A percentile compares a stretch with the other conserved stretches of the same genome.
Evolutionary conservation across 2,113 vertebrate species (phyloP).

Genomic region (Colistium nudipinnis): DNA sequence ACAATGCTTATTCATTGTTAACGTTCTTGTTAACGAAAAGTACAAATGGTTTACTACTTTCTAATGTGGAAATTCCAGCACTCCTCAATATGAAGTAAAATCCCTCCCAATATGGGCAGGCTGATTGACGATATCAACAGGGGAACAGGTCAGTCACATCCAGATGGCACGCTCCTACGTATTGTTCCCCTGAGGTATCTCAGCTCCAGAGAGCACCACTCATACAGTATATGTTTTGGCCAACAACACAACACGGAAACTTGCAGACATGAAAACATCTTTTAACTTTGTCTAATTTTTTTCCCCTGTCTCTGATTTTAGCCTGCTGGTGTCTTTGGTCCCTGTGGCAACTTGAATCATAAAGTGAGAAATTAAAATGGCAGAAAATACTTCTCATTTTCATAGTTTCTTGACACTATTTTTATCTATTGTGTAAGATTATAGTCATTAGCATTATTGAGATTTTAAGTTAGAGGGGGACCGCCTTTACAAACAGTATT

Average conservation of each 20-base stretch:
- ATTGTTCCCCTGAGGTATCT: conserved; percentile 55
- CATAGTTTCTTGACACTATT: not conserved
- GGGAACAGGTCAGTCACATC: conserved; percentile 35
- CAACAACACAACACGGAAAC: conserved; percentile 43
- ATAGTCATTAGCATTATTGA: not conserved
- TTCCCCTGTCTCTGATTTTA: conserved; percentile 20
- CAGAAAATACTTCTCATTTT: not conserved
- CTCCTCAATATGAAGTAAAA: conserved; percentile 28
- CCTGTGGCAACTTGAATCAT: not conserved
- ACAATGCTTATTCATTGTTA: not conserved
- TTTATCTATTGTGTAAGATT: not conserved
- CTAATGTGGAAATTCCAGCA: conserved; percentile 37
- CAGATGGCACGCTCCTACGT: conserved; percentile 31
- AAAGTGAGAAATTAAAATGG: not conserved
- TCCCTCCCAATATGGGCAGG: conserved; percentile 34
- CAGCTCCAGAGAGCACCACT: conserved; percentile 48
- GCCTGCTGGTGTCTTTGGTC: conserved; percentile 1
- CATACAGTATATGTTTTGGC: conserved; percentile 8
- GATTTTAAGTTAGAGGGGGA: not conserved
- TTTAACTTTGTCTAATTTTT: conserved; percentile 28
- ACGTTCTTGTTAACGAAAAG: conserved; percentile 4
- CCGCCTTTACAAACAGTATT: not conserved
- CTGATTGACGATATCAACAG: conserved; percentile 18
- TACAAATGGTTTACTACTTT: conserved; percentile 25
- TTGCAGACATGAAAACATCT: conserved; percentile 43